Conservation (phyloP, 2,797 vertebrate species). For the Scarus forsteni region DNA sequence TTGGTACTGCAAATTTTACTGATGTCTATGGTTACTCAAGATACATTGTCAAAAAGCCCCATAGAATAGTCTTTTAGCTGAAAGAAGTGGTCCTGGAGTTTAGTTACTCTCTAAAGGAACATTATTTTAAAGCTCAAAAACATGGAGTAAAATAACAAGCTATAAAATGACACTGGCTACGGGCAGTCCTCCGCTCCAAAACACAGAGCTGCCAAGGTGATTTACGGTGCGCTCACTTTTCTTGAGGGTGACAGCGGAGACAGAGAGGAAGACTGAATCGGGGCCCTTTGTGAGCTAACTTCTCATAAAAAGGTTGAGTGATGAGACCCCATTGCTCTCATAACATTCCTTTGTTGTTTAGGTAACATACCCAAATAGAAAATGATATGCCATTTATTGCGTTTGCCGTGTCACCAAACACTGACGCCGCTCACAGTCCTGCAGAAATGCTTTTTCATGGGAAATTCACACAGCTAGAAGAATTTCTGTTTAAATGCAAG, state of each 20-base stretch:
- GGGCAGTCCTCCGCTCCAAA: conserved; percentile 75
- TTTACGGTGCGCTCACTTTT: conserved; percentile 81
- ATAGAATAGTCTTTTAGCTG: too few relatives aligned
- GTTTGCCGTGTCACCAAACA: conserved; percentile 71
- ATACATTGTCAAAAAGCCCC: too few relatives aligned
- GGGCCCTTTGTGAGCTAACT: conserved; percentile 78
- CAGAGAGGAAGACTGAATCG: conserved; percentile 72
- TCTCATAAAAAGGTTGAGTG: conserved; percentile 79
- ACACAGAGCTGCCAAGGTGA: conserved; percentile 83
- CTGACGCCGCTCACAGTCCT: conserved; percentile 37
- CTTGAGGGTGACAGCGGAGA: conserved; percentile 80
- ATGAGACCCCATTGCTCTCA: conserved; percentile 81
- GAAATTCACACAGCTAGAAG: conserved; percentile 55
- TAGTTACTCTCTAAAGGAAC: conserved; percentile 42
- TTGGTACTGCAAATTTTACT: too few relatives aligned
- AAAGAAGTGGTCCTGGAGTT: too few relatives aligned
- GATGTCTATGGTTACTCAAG: too few relatives aligned
- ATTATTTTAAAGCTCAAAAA: conserved; percentile 62
- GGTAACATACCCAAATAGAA: conserved; percentile 79
- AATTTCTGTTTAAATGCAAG: conserved; percentile 27
- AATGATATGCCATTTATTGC: conserved; percentile 73
- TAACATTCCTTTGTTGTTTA: conserved; percentile 84
- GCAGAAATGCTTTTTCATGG: conserved; percentile 50
- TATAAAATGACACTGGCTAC: conserved; percentile 77
- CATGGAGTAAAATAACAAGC: conserved; percentile 70